A percentile compares a stretch with the other conserved stretches of the same genome.
These are phyloP conservation scores for Smutsia temminckii DNA, from an alignment of 2,797 vertebrate species.

Conservation along the genomic window DNA sequence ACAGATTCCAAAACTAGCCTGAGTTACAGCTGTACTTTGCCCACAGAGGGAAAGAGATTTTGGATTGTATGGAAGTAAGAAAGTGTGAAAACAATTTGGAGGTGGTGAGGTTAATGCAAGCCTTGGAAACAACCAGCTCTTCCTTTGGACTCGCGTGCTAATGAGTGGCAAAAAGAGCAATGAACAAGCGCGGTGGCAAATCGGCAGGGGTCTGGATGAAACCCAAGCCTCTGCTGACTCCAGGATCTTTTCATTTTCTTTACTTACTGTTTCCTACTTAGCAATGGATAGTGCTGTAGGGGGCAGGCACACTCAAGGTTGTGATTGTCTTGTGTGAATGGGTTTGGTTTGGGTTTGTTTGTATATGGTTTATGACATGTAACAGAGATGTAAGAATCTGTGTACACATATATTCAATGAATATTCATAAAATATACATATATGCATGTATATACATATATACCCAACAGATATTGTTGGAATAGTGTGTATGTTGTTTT, in stretches of 20 bases:
- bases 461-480: too few species aligned
- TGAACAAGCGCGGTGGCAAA: neutral
- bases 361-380: neutral
- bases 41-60: neutral
- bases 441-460: neutral
- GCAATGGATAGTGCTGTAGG: neutral
- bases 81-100: neutral
- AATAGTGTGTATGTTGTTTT: neutral
- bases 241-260: neutral
- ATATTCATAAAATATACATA: neutral
- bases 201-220: neutral
- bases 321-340: neutral
- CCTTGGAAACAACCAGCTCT: neutral
- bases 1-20: neutral
- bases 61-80: neutral
- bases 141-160: neutral
- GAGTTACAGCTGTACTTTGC: neutral
- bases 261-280: neutral
- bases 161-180: conserved; percentile 8
- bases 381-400: neutral
- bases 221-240: neutral
- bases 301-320: neutral
- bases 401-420: neutral
- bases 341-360: neutral
- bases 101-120: neutral